Evolutionary conservation across 1,140 invertebrate species (phyloP).

Genomic region (Limonius californicus): DNA sequence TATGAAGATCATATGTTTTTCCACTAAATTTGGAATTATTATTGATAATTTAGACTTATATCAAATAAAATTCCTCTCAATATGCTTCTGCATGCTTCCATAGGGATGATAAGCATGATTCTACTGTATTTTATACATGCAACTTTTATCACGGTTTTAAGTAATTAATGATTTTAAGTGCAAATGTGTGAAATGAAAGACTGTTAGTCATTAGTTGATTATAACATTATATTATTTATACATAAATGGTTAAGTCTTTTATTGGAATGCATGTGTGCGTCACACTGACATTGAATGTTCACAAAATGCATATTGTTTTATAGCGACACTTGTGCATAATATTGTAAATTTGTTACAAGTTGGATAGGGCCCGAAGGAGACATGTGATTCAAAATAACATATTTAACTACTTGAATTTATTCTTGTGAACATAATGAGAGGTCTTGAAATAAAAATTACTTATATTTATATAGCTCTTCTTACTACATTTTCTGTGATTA

Average conservation of each 20-base stretch:
- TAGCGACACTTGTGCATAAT: too few relatives aligned
- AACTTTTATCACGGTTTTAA: neutral
- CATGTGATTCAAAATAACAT: slow-evolving; percentile 7
- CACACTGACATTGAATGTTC: too few relatives aligned
- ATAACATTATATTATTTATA: neutral
- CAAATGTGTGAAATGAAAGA: slow-evolving; percentile 9
- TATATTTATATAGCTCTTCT: neutral
- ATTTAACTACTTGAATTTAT: slow-evolving; percentile 8
- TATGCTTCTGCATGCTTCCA: too few relatives aligned
- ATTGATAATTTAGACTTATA: too few relatives aligned
- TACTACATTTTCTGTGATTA: too few relatives aligned
- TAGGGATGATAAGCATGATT: too few relatives aligned
- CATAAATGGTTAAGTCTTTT: neutral
- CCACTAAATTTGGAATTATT: too few relatives aligned
- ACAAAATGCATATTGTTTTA: too few relatives aligned
- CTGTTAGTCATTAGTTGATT: slow-evolving; percentile 9
- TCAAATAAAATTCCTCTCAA: too few relatives aligned
- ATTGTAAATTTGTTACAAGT: too few relatives aligned
- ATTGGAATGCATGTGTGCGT: too few relatives aligned
- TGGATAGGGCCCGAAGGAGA: neutral
- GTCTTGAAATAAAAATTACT: slow-evolving; percentile 3
- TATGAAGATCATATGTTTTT: too few relatives aligned
- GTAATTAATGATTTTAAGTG: neutral
- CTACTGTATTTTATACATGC: neutral
- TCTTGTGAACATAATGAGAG: slow-evolving; percentile 6